phyloP scores from a whole-genome alignment of 2,113 vertebrate species.

The Halichoerus grypus region DNA sequence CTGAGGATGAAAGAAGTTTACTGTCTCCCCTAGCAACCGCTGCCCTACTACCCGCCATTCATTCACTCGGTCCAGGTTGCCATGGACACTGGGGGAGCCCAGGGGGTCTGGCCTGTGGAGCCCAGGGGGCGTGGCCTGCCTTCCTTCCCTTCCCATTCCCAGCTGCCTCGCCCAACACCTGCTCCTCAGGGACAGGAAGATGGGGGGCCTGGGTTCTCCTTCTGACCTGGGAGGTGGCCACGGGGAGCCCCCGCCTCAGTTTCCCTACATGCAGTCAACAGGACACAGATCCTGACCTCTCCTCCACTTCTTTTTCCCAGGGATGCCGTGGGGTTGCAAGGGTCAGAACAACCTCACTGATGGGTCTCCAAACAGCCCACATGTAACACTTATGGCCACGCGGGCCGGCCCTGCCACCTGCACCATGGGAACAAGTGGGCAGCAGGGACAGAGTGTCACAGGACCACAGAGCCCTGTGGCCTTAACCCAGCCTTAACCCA shows the following conservation, averaged over 20 bases:
- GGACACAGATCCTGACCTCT: neutral
- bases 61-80: slow-evolving; percentile 86
- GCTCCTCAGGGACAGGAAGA: slow-evolving; percentile 1
- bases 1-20: slow-evolving; percentile 86
- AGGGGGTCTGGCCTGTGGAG: neutral
- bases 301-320: neutral
- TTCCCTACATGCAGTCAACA: neutral
- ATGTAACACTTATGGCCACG: neutral
- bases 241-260: neutral
- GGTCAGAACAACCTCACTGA: neutral
- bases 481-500: neutral
- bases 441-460: neutral
- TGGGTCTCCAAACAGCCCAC: neutral
- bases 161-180: neutral
- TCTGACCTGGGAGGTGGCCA: neutral
- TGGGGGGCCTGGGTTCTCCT: neutral
- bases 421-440: neutral
- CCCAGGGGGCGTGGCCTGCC: neutral
- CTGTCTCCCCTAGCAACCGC: slow-evolving; percentile 87
- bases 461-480: neutral
- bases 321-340: neutral
- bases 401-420: neutral
- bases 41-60: slow-evolving; percentile 85
- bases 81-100: slow-evolving; percentile 82
- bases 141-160: slow-evolving; percentile 1